Percentiles rank a stretch among this genome's conserved stretches.
Evolutionary conservation across 1,140 invertebrate species (phyloP).

Genomic region (Episyrphus balteatus): DNA sequence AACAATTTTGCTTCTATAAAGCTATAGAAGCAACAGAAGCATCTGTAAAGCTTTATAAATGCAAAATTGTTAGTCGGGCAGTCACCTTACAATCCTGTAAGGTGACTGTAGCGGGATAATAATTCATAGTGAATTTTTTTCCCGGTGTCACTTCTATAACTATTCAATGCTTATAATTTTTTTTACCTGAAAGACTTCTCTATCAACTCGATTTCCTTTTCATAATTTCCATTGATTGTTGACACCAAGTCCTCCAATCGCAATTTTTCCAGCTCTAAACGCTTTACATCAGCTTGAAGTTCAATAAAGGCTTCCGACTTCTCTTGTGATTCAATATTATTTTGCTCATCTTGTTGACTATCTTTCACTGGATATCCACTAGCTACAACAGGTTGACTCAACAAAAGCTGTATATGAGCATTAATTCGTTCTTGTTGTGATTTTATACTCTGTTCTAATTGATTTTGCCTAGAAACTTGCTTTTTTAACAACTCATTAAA

Average conservation of each 20-base stretch:
- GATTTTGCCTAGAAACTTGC: constrained; percentile 39
- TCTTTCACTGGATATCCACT: not conserved
- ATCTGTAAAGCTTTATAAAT: no score
- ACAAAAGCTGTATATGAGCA: constrained; percentile 40
- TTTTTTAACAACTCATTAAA: constrained; percentile 38
- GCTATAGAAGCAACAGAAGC: no score
- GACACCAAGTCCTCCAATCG: constrained; percentile 30
- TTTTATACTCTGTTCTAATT: constrained; percentile 40
- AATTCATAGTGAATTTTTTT: no score
- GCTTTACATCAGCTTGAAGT: constrained; percentile 32
- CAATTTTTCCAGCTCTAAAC: constrained; percentile 36
- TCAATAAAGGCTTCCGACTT: constrained; percentile 15
- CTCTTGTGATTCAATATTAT: constrained; percentile 8
- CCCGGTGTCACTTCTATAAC: no score
- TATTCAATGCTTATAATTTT: no score
- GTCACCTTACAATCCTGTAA: no score
- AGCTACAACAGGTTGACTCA: constrained; percentile 25
- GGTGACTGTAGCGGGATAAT: no score
- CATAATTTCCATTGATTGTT: constrained; percentile 32
- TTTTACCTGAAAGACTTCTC: constrained; percentile 41
- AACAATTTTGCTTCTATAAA: no score
- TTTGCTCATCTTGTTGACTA: constrained; percentile 7
- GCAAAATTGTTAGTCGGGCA: no score
- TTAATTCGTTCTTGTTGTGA: constrained; percentile 42
- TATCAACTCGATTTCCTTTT: constrained; percentile 41